A percentile compares a stretch with the other conserved stretches of the same genome.
These are phyloP conservation scores for Gasterosteus nipponicus DNA, from an alignment of 2,113 vertebrate genomes.

Conservation along the genomic window DNA sequence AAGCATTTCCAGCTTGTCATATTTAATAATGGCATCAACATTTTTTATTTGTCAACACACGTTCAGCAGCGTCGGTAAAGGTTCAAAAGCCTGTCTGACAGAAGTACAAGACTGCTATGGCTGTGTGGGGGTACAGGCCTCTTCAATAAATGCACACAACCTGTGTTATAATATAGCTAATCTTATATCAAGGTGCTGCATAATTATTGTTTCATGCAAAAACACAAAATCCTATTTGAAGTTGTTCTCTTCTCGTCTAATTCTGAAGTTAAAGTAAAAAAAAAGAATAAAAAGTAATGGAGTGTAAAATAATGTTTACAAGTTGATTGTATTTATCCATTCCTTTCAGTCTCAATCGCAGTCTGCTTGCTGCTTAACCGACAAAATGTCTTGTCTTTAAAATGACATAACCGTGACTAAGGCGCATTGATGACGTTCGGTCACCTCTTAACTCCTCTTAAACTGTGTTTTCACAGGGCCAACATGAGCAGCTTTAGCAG, in stretches of 20 bases:
- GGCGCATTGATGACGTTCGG: neutral
- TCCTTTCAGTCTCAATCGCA: neutral
- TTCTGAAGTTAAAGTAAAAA: neutral
- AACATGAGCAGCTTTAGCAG: conserved; percentile 60
- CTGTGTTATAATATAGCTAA: too few species aligned
- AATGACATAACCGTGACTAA: neutral
- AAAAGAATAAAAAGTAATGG: neutral
- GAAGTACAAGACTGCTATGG: neutral
- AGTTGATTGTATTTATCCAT: neutral
- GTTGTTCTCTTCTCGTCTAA: neutral
- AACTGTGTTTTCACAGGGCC: conserved; percentile 3
- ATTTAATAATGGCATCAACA: neutral
- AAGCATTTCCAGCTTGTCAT: neutral
- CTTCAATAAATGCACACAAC: neutral
- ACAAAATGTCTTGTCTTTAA: neutral
- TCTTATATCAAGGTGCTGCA: too few species aligned
- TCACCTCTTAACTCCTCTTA: neutral
- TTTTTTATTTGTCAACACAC: neutral
- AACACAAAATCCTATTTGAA: too few species aligned
- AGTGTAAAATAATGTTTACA: neutral
- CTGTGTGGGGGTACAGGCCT: neutral
- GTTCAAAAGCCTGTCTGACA: neutral
- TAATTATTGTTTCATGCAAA: too few species aligned
- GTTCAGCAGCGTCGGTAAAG: neutral
- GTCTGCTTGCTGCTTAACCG: neutral